Evolutionary conservation across 2,888 invertebrate genomes (phyloP), one percentile per base, ranked within the genome.

Genomic region (Polietes domitor): DNA sequence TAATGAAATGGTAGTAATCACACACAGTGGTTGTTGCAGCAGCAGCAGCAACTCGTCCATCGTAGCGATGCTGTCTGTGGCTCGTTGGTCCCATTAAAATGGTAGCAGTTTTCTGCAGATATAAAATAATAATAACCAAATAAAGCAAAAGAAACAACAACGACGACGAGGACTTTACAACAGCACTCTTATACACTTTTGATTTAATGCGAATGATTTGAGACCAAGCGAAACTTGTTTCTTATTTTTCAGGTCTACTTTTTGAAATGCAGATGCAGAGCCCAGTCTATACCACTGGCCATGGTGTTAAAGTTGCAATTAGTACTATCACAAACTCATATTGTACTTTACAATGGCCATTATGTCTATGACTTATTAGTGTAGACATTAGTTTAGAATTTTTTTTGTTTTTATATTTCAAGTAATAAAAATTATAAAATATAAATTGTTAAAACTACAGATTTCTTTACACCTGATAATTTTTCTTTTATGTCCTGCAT

Each of bases 121-220:
- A 61, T 28, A 28, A 28, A 61, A 26, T 7, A 61, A 28, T 58
- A 55, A 55, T 55, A 55, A 55, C 21, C 19, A 55, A 21, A 55
- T 19, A 21, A 55, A 55, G 10, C 55, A 10, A 55, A n/a, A n/a
- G n/a, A 50, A 50, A 50, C 50, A 55, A 26, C 26, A 26, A 58
- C 58, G 21, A 21, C 21, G 21, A 55, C 21, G 32, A 32, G 4
- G 12, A 41, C 15, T 41, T 41, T 41, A 41, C 10, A n/a, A 2
- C 12, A 32, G 7, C 32, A 32, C 32, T 32, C 37, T 37, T 3
- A 37, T n/a, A n/a, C n/a, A n/a, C n/a, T 41, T 65, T 58, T 68
- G 68, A 43, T 68, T 68, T 41, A 68, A 43, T 43, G 68, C n/a
- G 61, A 61, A 61, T 28, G 61, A 61, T 61, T 61, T 28, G n/a